Conservation (phyloP, 2,113 vertebrate genomes). For the Mohoua ochrocephala region DNA sequence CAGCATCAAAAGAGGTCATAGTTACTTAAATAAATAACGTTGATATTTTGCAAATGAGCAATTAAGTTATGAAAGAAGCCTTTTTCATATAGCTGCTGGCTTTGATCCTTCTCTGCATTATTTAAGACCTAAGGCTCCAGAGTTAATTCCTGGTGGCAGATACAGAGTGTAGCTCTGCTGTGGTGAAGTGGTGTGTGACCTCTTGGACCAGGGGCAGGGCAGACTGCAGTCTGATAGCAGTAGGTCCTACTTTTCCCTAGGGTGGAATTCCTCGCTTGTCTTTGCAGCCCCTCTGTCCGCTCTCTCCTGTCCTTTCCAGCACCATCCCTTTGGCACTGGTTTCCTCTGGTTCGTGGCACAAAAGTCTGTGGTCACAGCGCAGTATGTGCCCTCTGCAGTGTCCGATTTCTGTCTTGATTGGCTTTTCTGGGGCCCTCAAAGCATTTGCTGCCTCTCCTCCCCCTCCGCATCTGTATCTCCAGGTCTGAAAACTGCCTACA, state of each 20-base stretch:
- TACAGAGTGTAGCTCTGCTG: neutral
- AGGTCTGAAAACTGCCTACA: neutral
- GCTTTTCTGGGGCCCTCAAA: neutral
- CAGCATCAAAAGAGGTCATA: neutral
- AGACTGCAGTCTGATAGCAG: neutral
- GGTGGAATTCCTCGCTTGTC: neutral
- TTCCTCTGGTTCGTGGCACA: neutral
- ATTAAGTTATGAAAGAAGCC: neutral
- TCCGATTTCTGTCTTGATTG: neutral
- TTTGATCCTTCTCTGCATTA: neutral
- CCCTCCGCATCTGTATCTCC: neutral
- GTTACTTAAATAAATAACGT: neutral
- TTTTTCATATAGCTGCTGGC: neutral
- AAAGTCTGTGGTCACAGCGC: neutral
- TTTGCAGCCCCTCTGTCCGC: neutral
- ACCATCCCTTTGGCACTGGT: neutral
- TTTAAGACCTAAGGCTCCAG: neutral
- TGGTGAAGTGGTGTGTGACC: neutral
- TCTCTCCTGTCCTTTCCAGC: accelerated
- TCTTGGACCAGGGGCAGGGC: neutral
- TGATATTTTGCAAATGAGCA: neutral
- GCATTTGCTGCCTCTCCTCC: neutral
- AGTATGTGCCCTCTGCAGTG: neutral
- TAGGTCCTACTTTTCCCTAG: neutral
- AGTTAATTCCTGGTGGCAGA: neutral